Conservation (phyloP, 2,797 vertebrate genomes). For the Carcharodon carcharias region DNA sequence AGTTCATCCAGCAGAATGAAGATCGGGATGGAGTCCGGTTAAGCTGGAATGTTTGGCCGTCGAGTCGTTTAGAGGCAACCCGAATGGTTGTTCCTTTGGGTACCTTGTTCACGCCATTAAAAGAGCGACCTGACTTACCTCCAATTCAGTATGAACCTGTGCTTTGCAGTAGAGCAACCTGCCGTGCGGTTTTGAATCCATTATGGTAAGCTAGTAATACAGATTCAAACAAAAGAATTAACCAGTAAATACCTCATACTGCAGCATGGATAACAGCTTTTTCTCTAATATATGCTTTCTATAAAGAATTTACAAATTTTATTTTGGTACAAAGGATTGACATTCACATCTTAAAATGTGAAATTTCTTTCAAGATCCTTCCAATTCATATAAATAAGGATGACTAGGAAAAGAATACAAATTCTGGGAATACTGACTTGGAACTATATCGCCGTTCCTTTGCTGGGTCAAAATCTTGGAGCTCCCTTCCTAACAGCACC, state of each 20-base stretch:
- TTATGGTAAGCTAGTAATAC: constrained; percentile 70
- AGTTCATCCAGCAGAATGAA: constrained; percentile 94
- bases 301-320: background rate
- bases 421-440: background rate
- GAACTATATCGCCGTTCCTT: too few species aligned
- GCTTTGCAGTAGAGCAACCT: constrained; percentile 87
- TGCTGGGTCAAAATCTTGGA: too few species aligned
- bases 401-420: background rate
- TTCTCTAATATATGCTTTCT: background rate
- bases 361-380: background rate
- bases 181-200: constrained; percentile 88
- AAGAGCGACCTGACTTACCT: constrained; percentile 82
- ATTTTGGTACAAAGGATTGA: background rate
- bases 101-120: constrained; percentile 79
- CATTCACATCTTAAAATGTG: background rate
- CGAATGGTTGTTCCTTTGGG: constrained; percentile 92
- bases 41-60: constrained; percentile 99
- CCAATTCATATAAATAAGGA: background rate
- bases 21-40: constrained; percentile 90
- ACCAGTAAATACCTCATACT: background rate
- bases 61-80: constrained; percentile 88
- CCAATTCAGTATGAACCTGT: constrained; percentile 95
- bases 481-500: too few species aligned
- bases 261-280: background rate
- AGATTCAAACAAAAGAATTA: constrained; percentile 16